Evolutionary conservation across 2,888 invertebrate genomes (phyloP).

Genomic region (Polydrusus pterygomalis): DNA sequence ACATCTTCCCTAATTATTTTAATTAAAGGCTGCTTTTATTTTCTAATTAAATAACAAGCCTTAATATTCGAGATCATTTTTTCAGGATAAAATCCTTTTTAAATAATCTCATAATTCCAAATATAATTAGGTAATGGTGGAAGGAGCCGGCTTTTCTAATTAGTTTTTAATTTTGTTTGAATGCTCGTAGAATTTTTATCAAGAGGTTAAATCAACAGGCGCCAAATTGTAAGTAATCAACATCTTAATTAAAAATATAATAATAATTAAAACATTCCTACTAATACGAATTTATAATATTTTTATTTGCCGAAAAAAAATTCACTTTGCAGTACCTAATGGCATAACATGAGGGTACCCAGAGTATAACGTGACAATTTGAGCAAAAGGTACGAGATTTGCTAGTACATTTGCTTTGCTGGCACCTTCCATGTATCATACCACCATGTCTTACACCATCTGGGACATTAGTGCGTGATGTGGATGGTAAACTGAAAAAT

Average conservation of each 20-base stretch:
- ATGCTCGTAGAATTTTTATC: neutral
- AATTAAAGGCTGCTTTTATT: constrained; percentile 1
- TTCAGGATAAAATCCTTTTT: constrained; percentile 1
- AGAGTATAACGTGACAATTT: too few relatives aligned
- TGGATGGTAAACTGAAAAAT: too few relatives aligned
- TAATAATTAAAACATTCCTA: neutral
- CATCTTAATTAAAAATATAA: neutral
- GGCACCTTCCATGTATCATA: too few relatives aligned
- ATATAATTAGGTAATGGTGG: neutral
- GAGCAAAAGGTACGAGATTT: too few relatives aligned
- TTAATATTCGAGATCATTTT: constrained; percentile 1
- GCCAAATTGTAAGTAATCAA: neutral
- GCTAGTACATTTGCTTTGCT: too few relatives aligned
- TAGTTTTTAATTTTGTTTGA: neutral
- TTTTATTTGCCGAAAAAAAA: too few relatives aligned
- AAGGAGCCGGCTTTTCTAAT: constrained; percentile 2
- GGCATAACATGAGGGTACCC: too few relatives aligned
- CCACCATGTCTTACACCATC: too few relatives aligned
- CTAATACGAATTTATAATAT: too few relatives aligned
- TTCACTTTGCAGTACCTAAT: too few relatives aligned
- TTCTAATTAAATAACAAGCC: neutral
- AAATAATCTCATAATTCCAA: neutral
- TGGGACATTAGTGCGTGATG: too few relatives aligned
- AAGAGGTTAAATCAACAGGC: neutral
- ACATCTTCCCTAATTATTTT: neutral